A percentile compares a stretch with the other conserved stretches of the same genome.
phyloP scores from a whole-genome alignment of 2,888 invertebrate genomes.

The Lasioglossum lativentre region DNA sequence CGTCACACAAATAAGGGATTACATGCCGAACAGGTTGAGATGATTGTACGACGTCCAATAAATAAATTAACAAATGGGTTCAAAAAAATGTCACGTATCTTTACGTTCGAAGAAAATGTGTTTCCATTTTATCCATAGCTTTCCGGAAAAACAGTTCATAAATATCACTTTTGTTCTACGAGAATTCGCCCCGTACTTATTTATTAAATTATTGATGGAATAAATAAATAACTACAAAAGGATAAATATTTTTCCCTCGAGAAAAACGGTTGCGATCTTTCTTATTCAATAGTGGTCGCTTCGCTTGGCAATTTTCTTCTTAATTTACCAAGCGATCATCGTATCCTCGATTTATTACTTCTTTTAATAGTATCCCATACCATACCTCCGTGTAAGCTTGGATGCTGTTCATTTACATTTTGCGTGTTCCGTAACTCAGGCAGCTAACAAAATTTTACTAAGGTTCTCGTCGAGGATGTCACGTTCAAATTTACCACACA shows the following conservation, averaged over 20 bases:
- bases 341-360: conserved; percentile 10
- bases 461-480: conserved; percentile 36
- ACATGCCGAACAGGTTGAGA: too few species aligned
- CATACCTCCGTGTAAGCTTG: conserved; percentile 17
- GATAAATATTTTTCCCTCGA: neutral
- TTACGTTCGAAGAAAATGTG: neutral
- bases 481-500: conserved; percentile 52
- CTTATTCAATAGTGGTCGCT: neutral
- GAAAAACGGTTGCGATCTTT: neutral
- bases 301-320: neutral
- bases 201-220: neutral
- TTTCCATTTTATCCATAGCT: neutral
- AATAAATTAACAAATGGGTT: too few species aligned
- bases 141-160: neutral
- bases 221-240: neutral
- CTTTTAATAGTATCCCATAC: conserved; percentile 1
- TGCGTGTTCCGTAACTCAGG: conserved; percentile 6
- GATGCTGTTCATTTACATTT: conserved; percentile 34
- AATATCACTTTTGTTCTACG: neutral
- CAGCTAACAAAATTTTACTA: conserved; percentile 38
- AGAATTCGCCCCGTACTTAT: neutral
- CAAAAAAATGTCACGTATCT: neutral
- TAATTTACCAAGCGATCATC: conserved; percentile 14
- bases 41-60: too few species aligned
- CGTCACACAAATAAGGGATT: too few species aligned